Percentiles rank a stretch among this genome's conserved stretches.
These are phyloP conservation scores for Spilogale gracilis DNA, from an alignment of 2,113 vertebrate species.

Conservation along the genomic window DNA sequence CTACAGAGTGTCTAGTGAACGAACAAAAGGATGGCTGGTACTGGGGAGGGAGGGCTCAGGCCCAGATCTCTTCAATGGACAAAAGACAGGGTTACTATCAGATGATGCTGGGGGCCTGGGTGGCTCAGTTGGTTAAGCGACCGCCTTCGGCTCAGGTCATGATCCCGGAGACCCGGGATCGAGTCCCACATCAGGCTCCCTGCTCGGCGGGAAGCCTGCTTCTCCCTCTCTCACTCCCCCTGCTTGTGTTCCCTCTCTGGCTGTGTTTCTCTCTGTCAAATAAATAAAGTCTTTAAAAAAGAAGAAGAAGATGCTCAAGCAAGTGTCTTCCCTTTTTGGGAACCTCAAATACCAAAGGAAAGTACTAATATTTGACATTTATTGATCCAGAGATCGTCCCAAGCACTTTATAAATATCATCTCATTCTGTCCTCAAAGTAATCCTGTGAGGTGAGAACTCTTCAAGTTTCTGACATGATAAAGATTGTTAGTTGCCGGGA, in stretches of 20 bases:
- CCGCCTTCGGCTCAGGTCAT: no score
- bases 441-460: no score
- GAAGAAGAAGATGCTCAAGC: not conserved
- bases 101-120: not conserved
- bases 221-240: no score
- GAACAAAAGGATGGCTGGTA: not conserved
- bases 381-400: not conserved
- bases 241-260: no score
- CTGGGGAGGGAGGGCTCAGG: not conserved
- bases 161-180: no score
- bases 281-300: no score
- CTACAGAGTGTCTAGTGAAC: not conserved
- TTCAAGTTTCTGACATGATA: not conserved
- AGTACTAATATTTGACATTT: no score
- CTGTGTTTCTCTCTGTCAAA: no score
- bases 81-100: not conserved
- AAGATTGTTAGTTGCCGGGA: not conserved
- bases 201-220: no score
- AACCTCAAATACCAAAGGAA: not conserved
- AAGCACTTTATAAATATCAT: not conserved
- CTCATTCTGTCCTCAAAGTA: not conserved
- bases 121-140: no score
- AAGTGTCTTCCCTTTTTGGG: rapidly evolving
- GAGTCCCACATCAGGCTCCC: no score
- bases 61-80: not conserved